phyloP scores from a whole-genome alignment of 2,113 vertebrate genomes.

The Boulengeromyrus knoepffleri region DNA sequence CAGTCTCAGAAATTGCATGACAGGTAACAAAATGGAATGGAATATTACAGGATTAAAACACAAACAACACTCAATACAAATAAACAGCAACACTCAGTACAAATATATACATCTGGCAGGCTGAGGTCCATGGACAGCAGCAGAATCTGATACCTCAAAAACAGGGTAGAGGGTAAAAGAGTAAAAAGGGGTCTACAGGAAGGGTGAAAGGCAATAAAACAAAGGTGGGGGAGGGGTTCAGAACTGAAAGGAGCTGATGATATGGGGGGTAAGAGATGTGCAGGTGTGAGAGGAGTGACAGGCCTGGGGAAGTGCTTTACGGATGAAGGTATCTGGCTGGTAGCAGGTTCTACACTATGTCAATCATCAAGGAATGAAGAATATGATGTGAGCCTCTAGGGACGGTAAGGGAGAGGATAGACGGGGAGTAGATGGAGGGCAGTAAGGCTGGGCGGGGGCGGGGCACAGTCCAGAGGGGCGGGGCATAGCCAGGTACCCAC shows the following conservation, averaged over 20 bases:
- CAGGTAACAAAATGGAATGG: not conserved
- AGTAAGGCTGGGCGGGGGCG: not conserved
- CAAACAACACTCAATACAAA: not conserved
- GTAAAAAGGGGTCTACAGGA: not conserved
- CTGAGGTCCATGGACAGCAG: not conserved
- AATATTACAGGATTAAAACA: not conserved
- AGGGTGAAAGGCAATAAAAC: not conserved
- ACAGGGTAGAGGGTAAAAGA: not conserved
- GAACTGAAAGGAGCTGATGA: not conserved
- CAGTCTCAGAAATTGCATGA: not conserved
- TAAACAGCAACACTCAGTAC: not conserved
- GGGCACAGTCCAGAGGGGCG: not conserved
- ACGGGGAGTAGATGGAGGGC: not conserved
- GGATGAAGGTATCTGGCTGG: not conserved
- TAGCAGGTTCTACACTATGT: not conserved
- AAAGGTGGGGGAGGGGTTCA: not conserved
- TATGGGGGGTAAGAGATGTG: not conserved
- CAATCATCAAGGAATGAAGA: not conserved
- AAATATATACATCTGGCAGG: not conserved
- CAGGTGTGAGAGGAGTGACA: not conserved
- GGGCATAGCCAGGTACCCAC: constrained; percentile 52
- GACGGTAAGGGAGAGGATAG: constrained; percentile 29
- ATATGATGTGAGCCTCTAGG: constrained; percentile 81
- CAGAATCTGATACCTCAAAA: not conserved
- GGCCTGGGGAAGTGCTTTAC: not conserved